Percentiles rank a stretch among this genome's conserved stretches.
Evolutionary conservation across 2,797 vertebrate genomes (phyloP).

Genomic region (Staurois parvus): DNA sequence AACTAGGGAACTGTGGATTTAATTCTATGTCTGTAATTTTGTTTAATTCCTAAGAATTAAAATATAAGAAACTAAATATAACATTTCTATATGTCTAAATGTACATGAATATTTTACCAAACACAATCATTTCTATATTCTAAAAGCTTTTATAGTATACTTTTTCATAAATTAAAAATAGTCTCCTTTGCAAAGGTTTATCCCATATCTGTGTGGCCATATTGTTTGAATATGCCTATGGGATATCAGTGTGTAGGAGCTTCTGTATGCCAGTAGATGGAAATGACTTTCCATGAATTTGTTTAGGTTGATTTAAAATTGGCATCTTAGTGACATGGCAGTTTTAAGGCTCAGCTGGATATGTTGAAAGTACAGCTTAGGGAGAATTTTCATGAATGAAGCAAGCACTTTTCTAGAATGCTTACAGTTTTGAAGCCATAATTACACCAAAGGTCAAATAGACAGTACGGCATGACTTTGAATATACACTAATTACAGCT

Average conservation of each 20-base stretch:
- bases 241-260: neutral
- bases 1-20: neutral
- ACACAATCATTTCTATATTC: neutral
- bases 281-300: neutral
- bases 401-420: neutral
- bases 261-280: neutral
- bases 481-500: neutral
- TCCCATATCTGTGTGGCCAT: neutral
- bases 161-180: neutral
- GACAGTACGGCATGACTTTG: neutral
- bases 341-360: neutral
- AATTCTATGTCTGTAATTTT: neutral
- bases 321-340: neutral
- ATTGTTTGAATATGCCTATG: neutral
- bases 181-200: neutral
- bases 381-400: neutral
- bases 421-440: neutral
- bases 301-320: neutral
- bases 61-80: neutral
- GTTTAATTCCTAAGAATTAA: neutral
- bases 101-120: neutral
- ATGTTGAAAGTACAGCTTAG: neutral
- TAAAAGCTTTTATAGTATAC: neutral
- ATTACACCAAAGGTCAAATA: neutral
- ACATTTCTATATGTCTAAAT: neutral